phyloP scores from a whole-genome alignment of 2,113 vertebrate genomes.

The Urocitellus parryii region DNA sequence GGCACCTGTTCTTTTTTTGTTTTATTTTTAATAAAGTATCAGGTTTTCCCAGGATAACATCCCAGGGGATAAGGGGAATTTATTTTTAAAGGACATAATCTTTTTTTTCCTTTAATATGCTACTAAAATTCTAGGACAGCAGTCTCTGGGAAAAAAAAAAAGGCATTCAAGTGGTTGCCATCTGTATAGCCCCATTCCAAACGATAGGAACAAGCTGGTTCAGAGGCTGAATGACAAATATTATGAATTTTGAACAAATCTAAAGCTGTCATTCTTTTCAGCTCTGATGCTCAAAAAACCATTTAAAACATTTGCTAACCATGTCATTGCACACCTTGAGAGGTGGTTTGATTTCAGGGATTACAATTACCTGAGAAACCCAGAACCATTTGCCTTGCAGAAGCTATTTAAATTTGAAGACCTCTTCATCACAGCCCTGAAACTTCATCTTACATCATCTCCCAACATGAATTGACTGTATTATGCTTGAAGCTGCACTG shows the following conservation, averaged over 20 bases:
- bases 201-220: slow-evolving; percentile 67
- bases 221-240: slow-evolving; percentile 75
- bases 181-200: slow-evolving; percentile 68
- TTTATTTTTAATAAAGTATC: slow-evolving; percentile 55
- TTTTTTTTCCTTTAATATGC: slow-evolving; percentile 61
- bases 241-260: slow-evolving; percentile 77
- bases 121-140: slow-evolving; percentile 65
- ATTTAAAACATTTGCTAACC: slow-evolving; percentile 72
- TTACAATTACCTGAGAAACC: slow-evolving; percentile 75
- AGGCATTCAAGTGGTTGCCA: slow-evolving; percentile 70
- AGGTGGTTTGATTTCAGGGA: slow-evolving; percentile 71
- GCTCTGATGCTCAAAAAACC: slow-evolving; percentile 62
- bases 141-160: slow-evolving; percentile 12
- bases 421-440: slow-evolving; percentile 66
- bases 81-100: slow-evolving; percentile 60
- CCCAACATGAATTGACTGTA: neutral
- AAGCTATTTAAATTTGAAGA: slow-evolving; percentile 71
- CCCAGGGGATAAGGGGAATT: slow-evolving; percentile 1
- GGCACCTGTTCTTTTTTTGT: neutral
- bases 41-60: slow-evolving; percentile 56
- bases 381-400: slow-evolving; percentile 67
- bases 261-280: slow-evolving; percentile 71
- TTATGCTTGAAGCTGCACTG: slow-evolving; percentile 18
- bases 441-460: slow-evolving; percentile 72
- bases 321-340: slow-evolving; percentile 47